These are phyloP conservation scores for Drosophila kanapiae DNA, from an alignment of 1,140 invertebrate species.

Conservation along the genomic window DNA sequence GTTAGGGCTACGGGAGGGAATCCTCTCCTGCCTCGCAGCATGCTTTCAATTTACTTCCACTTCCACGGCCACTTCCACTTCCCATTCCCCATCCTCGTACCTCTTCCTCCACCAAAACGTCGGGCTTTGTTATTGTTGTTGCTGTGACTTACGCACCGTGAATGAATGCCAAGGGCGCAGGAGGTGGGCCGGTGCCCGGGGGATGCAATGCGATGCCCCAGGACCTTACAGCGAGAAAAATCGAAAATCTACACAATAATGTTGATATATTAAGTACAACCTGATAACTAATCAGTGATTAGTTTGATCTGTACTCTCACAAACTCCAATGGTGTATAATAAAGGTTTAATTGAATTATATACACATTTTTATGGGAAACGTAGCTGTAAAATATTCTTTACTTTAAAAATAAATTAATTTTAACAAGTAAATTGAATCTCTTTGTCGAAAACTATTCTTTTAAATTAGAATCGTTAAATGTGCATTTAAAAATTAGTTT, in stretches of 20 bases:
- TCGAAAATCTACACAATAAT: neutral
- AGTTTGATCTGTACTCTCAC: too few relatives aligned
- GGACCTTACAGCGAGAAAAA: constrained; percentile 3
- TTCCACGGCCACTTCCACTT: constrained; percentile 16
- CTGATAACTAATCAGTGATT: too few relatives aligned
- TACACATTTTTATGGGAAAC: neutral
- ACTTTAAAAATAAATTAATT: too few relatives aligned
- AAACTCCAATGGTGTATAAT: neutral
- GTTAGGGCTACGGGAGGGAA: constrained; percentile 66
- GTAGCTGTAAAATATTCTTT: neutral
- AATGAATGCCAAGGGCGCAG: constrained; percentile 63
- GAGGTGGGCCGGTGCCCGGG: constrained; percentile 22
- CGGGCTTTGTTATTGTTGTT: constrained; percentile 53
- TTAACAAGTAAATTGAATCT: too few relatives aligned
- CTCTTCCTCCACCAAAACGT: constrained; percentile 42
- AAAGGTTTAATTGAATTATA: too few relatives aligned
- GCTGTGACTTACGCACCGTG: constrained; percentile 81
- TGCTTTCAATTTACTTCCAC: constrained; percentile 82
- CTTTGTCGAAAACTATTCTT: too few relatives aligned
- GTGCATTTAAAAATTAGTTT: too few relatives aligned
- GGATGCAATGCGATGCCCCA: constrained; percentile 28
- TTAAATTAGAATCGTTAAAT: too few relatives aligned
- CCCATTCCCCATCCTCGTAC: neutral
- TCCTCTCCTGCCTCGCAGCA: constrained; percentile 58
- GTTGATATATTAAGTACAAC: too few relatives aligned